phyloP scores from a whole-genome alignment of 2,888 invertebrate species.

The Drosophila mercatorum region DNA sequence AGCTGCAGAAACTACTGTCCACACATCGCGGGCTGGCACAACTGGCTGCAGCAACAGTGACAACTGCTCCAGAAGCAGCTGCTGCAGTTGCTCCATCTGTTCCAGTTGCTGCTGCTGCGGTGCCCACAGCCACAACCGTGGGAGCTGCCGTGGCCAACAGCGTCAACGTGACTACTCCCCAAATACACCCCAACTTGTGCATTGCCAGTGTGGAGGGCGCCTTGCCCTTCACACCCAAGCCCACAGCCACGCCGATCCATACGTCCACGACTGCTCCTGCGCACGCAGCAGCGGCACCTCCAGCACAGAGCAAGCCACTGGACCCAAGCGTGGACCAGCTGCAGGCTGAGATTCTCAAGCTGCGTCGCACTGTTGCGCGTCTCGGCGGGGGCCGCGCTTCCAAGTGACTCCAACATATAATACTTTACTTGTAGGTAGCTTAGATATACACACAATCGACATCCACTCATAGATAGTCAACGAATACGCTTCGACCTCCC shows the following conservation, averaged over 20 bases:
- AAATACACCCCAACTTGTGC: slow-evolving; percentile 61
- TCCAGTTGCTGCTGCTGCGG: background rate
- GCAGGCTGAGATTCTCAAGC: slow-evolving; percentile 72
- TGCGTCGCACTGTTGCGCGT: slow-evolving; percentile 76
- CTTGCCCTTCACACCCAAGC: background rate
- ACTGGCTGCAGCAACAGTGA: background rate
- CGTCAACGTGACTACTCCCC: slow-evolving; percentile 53
- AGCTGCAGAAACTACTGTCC: slow-evolving; percentile 78
- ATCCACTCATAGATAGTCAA: background rate
- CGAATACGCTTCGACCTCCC: slow-evolving; percentile 7
- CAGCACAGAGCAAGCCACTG: background rate
- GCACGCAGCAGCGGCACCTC: background rate
- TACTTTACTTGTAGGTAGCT: background rate
- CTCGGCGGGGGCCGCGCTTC: slow-evolving; percentile 48
- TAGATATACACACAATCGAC: background rate
- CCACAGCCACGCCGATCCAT: background rate
- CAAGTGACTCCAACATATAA: slow-evolving; percentile 6
- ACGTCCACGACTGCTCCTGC: background rate
- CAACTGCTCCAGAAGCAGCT: background rate
- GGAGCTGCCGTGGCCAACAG: background rate
- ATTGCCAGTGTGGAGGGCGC: slow-evolving; percentile 68
- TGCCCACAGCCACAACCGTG: background rate
- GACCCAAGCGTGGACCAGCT: slow-evolving; percentile 61
- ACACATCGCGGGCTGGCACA: slow-evolving; percentile 57
- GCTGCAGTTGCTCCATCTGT: background rate